Base-by-base conservation (phyloP, 2,888 invertebrate genomes). In the Leptopterna dolabrata region DNA sequence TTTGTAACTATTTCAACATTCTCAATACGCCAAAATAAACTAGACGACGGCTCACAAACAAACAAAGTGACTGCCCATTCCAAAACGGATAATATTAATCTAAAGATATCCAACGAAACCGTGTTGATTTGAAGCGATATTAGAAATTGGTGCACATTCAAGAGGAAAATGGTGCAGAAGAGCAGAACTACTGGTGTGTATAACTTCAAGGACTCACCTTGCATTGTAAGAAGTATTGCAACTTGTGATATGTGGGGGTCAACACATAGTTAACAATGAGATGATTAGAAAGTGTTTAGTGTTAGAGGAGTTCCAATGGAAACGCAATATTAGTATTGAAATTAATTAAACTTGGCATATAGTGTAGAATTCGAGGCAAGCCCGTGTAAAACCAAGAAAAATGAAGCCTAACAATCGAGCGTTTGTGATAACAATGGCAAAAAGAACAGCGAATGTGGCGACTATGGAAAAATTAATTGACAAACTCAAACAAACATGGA, bases 181-280 rank as follows among this genome's bases (percentile, higher is more conserved):
- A 36, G 36, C 36, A 36, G n/a, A n/a, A 36, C 36, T 36, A 36
- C 16, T 47, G 47, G 47, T 47, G 24, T 63, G 63, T 63, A 27
- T 0, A 19, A 16, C 24, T 9, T 24, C 63, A 7, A 63, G 16
- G 63, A 73, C 73, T 73, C 73, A 73, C 73, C 73, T 73, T 51
- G 81, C 81, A 81, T 81, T 55, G 30, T 51, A 36, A 78, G 78
- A 81, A 30, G 78, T 78, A 78, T 36, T 76, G 36, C 19, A 43
- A 78, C 78, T 78, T 45, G 63, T 63, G 63, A 24, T 63, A 19
- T 24, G 7, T 19, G 63, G 11, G 7, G 55, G 55, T 24, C 63
- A 24, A 63, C 24, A 19, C 63, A 63, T 24, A 63, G 63, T 63
- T 9, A 63, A 63, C 24, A 19, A 24, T 19, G 55, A 13, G 9